Base-by-base conservation (phyloP, 2,888 invertebrate species). In the Suillia variegata region DNA sequence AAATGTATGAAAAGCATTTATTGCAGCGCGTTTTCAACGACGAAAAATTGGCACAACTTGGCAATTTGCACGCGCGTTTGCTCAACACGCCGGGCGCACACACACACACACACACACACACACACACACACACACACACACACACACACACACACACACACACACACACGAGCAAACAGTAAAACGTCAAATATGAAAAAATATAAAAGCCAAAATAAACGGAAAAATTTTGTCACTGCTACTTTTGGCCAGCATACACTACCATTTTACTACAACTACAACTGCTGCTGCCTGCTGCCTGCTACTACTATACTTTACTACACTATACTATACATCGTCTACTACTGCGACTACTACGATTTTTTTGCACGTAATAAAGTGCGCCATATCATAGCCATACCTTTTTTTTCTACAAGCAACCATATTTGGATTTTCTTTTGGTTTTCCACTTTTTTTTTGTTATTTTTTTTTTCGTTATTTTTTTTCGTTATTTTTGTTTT, bases 61-160 rank as follows among this genome's bases (percentile, higher is more conserved):
- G 59, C 58, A 62, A 62, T 60, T 62, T 62, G 58, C 62, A 62
- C 62, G 62, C 60, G 62, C 62, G 55, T 57, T 62, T 58, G 24
- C 54, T 31, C 50, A 54, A 55, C 33, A 20, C 10, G 12, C 54
- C n/a, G 33, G 33, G 24, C 22, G 24, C n/a, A 24, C 50, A 31
- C 31, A 12, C 6, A 31, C 31, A 31, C 31, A 31, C 31, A 31
- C 31, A 31, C 6, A 8, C 31, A 6, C 31, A 31, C 31, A 31
- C 6, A 8, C 31, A 31, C 38, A n/a, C n/a, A 38, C 38, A 12
- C 31, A 12, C 31, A 31, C 31, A 31, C 31, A 31, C 12, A 12
- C 31, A 31, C 31, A 31, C 31, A 38, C 15, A 38, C 38, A n/a
- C n/a, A n/a, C 38, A 6, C 6, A 31, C 31, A 31, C 31, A n/a